These are phyloP conservation scores for Lasioglossum pauxillum DNA, from an alignment of 2,888 invertebrate genomes.

Conservation along the genomic window DNA sequence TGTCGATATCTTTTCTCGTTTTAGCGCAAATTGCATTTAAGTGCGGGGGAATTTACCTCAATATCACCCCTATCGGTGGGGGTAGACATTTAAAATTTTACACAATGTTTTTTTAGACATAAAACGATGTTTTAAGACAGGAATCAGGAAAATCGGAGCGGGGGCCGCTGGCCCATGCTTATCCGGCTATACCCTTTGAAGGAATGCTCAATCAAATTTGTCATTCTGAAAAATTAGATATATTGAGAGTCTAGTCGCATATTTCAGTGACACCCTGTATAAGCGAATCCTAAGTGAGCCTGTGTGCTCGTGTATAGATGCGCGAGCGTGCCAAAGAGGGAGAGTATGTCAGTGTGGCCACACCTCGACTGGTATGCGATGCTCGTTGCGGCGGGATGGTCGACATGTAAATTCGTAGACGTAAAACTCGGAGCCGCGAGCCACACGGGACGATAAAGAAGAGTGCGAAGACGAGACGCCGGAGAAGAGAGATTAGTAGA, in stretches of 20 bases:
- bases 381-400: slow-evolving; percentile 56
- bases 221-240: not conserved
- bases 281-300: not conserved
- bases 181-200: no score
- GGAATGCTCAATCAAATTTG: not conserved
- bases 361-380: slow-evolving; percentile 67
- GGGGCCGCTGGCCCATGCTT: no score
- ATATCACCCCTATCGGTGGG: no score
- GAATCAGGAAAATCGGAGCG: no score
- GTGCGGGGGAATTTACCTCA: no score
- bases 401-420: slow-evolving; percentile 71
- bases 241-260: not conserved
- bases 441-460: slow-evolving; percentile 42
- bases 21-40: no score
- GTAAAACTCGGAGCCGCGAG: slow-evolving; percentile 53
- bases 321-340: not conserved
- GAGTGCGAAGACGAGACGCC: slow-evolving; percentile 20
- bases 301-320: slow-evolving; percentile 11
- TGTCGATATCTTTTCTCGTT: no score
- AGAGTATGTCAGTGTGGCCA: slow-evolving; percentile 58
- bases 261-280: slow-evolving; percentile 9
- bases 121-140: no score
- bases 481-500: not conserved
- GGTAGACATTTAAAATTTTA: no score
- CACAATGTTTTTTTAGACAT: no score